Evolutionary conservation across 2,113 vertebrate genomes (phyloP), one percentile per base, ranked within the genome.

Genomic region (Ameiurus melas): DNA sequence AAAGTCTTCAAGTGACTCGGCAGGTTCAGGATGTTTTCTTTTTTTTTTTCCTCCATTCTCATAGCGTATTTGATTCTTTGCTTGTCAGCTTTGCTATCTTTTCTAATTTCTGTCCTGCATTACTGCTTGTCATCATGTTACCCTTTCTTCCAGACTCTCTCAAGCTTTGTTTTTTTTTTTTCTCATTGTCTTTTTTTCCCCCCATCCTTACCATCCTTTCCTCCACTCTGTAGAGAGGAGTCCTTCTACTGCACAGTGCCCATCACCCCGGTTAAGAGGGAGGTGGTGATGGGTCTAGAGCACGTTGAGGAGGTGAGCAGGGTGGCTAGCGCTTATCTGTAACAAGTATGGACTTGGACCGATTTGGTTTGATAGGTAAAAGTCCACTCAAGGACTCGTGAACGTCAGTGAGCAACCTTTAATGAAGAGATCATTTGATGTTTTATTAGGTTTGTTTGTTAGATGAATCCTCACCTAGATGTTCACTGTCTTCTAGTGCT

Each of bases 261-360:
- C 94, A 97, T 97, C 95, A 97, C 97, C 96, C 97, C 97, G 94
- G 95, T 97, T 96, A 97, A 96, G 94, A 96, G 95, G 95, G 96
- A 97, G 94, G 94, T 96, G 96, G 96, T 96, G 94, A 96, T 96
- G 94, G 94, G 94, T 94, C 95, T 96, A 96, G 96, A 97, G 94
- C 95, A 94, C 93, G 93, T 94, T 94, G 96, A 96, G 96, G 97
- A 97, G 96, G 96, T 97, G 95, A 97, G 96, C 94, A 95, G 94
- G 94, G 95, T 93, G 94, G 91, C 87, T 89, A 92, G 89, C 78
- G 89, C 92, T 78, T 22, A 60, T 58, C 43, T n/a, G 30, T 55
- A 58, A 39, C 30, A 20, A 36, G 3, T 58, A 7, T 78, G 9
- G 9, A 33, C 30, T 51, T 25, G 17, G 10, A 25, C 27, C 58